These are phyloP conservation scores for Eunapius fragilis DNA, from an alignment of 37 sponge, comb jelly and placozoan species.

Conservation along the genomic window DNA sequence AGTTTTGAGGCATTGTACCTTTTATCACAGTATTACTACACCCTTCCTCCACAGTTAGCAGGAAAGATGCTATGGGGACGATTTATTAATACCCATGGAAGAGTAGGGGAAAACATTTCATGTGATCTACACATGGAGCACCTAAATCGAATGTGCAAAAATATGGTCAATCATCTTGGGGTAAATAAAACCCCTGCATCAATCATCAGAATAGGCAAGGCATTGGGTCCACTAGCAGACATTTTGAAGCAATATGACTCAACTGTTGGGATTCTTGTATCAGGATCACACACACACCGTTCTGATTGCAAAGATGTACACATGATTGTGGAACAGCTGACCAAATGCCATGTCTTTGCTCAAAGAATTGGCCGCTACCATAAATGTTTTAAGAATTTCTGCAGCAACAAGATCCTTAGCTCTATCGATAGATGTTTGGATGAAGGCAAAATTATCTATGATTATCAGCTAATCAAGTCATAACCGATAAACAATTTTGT, in stretches of 20 bases:
- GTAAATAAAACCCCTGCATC: slow-evolving; percentile 32
- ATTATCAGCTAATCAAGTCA: too few species aligned
- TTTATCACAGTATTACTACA: slow-evolving; percentile 24
- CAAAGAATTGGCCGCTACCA: not conserved
- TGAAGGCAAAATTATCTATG: not conserved
- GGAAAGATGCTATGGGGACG: slow-evolving; percentile 37
- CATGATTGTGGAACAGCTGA: not conserved
- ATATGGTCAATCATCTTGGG: slow-evolving; percentile 10
- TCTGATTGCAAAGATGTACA: not conserved
- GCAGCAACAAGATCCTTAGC: too few species aligned
- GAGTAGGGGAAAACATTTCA: slow-evolving; percentile 31
- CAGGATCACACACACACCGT: not conserved
- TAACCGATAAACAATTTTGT: too few species aligned
- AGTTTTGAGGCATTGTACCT: slow-evolving; percentile 27
- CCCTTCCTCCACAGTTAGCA: slow-evolving; percentile 25
- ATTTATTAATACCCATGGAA: slow-evolving; percentile 32
- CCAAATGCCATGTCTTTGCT: not conserved
- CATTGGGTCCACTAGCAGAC: not conserved
- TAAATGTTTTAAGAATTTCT: not conserved
- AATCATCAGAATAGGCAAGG: slow-evolving; percentile 18
- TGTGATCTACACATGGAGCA: slow-evolving; percentile 54
- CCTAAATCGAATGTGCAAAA: slow-evolving; percentile 21
- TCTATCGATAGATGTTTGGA: too few species aligned
- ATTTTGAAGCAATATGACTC: slow-evolving; percentile 8
- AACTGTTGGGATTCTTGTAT: not conserved